phyloP scores from a whole-genome alignment of 2,888 invertebrate species.

The Lutraria lutraria region DNA sequence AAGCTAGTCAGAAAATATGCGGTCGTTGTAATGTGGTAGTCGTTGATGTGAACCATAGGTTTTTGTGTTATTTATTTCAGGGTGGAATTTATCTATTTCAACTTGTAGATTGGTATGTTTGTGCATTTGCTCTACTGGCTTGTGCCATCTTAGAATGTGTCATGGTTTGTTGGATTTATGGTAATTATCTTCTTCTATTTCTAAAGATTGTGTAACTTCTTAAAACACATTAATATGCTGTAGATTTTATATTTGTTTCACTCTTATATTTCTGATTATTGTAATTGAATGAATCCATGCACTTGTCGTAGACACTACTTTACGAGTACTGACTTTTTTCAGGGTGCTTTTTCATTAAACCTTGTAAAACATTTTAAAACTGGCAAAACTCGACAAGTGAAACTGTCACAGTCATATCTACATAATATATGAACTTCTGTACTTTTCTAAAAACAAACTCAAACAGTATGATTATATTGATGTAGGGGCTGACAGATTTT shows the following conservation, averaged over 20 bases:
- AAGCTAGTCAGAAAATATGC: background rate
- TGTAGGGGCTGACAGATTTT: constrained; percentile 52
- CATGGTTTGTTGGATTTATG: constrained; percentile 57
- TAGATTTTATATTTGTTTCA: background rate
- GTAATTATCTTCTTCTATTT: background rate
- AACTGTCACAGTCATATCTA: background rate
- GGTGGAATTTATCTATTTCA: constrained; percentile 53
- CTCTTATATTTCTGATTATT: background rate
- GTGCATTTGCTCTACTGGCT: constrained; percentile 48
- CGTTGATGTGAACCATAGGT: background rate
- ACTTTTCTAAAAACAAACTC: too few relatives aligned
- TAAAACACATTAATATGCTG: background rate
- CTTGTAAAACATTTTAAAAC: background rate
- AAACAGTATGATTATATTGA: background rate
- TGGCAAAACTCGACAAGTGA: background rate
- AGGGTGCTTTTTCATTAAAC: background rate
- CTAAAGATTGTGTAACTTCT: background rate
- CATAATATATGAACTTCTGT: background rate
- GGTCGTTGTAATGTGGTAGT: background rate
- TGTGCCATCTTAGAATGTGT: constrained; percentile 45
- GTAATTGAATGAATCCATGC: background rate
- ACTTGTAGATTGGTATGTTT: constrained; percentile 56
- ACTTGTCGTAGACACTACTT: background rate
- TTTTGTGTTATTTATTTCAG: constrained; percentile 31
- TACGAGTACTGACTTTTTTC: background rate